Evolutionary conservation across 2,797 vertebrate genomes (phyloP).

Genomic region (Sebastolobus altivelis): DNA sequence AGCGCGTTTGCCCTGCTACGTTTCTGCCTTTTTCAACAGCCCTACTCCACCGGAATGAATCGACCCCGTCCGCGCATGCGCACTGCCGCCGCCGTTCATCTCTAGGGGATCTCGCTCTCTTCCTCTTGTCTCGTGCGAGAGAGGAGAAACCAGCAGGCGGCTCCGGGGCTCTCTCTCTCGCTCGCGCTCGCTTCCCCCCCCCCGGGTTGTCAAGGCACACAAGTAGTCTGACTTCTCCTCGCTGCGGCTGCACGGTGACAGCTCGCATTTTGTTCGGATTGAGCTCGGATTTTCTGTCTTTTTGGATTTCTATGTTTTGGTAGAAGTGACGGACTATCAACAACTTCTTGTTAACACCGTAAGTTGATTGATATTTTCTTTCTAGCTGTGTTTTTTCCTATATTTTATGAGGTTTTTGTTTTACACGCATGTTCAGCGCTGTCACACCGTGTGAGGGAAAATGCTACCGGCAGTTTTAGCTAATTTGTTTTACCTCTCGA

Average conservation of each 20-base stretch:
- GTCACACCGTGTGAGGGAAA: conserved; percentile 17
- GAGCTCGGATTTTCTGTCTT: conserved; percentile 27
- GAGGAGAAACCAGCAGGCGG: conserved; percentile 74
- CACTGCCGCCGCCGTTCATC: conserved; percentile 57
- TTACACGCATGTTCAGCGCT: conserved; percentile 9
- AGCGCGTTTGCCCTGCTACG: not conserved
- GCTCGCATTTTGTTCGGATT: conserved; percentile 17
- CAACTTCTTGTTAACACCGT: conserved; percentile 27
- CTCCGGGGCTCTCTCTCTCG: conserved; percentile 18
- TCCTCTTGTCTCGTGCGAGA: conserved; percentile 59
- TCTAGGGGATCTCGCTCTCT: conserved; percentile 38
- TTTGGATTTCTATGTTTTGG: conserved; percentile 39
- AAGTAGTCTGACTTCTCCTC: conserved; percentile 46
- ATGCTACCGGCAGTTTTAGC: not conserved
- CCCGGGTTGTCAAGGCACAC: conserved; percentile 48
- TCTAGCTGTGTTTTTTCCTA: not conserved
- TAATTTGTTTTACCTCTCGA: not conserved
- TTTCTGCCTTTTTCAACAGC: conserved; percentile 19
- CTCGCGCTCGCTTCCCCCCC: conserved; percentile 52
- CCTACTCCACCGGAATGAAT: conserved; percentile 67
- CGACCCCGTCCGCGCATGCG: conserved; percentile 74
- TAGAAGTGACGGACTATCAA: conserved; percentile 20
- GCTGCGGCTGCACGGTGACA: conserved; percentile 49
- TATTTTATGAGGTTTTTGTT: not conserved
- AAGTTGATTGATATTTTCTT: conserved; percentile 51